Percentiles rank a stretch among this genome's conserved stretches.
Evolutionary conservation across 2,888 invertebrate genomes (phyloP).

Genomic region (Lasius platythorax): DNA sequence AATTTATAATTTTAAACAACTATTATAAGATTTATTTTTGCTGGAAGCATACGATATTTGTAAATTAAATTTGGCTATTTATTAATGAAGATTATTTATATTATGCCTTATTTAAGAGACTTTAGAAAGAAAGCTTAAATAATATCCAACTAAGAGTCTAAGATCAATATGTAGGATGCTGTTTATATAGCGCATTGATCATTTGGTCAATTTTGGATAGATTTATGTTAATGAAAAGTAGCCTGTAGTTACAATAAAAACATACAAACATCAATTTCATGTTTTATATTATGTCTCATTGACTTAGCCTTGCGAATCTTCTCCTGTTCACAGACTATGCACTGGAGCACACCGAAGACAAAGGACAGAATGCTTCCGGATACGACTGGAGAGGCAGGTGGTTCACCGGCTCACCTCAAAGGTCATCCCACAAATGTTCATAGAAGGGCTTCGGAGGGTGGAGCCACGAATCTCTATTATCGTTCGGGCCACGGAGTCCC

Average conservation of each 20-base stretch:
- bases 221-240: neutral
- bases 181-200: neutral
- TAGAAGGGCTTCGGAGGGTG: conserved; percentile 94
- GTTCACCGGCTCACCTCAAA: conserved; percentile 87
- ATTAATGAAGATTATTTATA: neutral
- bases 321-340: conserved; percentile 91
- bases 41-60: neutral
- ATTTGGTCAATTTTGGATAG: neutral
- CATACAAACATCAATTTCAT: neutral
- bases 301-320: neutral
- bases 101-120: neutral
- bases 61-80: neutral
- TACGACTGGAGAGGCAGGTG: conserved; percentile 83
- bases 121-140: neutral
- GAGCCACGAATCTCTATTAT: conserved; percentile 91
- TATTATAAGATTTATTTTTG: neutral
- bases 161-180: neutral
- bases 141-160: neutral
- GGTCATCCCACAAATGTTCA: conserved; percentile 87
- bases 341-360: conserved; percentile 96
- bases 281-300: neutral
- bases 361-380: conserved; percentile 95
- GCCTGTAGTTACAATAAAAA: neutral
- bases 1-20: neutral
- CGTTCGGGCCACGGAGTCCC: conserved; percentile 87